Conservation (phyloP, 2,113 vertebrate genomes). For the Dicaeum eximium region DNA sequence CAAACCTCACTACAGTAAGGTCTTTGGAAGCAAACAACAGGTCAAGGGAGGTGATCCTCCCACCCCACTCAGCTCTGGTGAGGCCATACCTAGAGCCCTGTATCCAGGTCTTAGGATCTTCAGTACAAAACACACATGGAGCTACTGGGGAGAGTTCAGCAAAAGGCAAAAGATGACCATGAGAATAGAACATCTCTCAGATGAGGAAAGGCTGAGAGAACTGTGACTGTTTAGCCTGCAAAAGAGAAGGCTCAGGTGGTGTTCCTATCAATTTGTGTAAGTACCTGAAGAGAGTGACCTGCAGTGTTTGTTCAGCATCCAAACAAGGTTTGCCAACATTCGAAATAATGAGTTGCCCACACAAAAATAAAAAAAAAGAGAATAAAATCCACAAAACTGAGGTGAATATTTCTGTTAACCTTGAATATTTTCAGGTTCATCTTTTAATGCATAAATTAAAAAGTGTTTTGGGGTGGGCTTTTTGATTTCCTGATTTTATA, state of each 20-base stretch:
- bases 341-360: not conserved
- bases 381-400: not conserved
- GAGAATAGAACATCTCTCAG: not conserved
- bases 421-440: not conserved
- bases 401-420: not conserved
- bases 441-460: not conserved
- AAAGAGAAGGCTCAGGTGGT: not conserved
- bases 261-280: not conserved
- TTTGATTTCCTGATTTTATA: not conserved
- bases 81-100: not conserved
- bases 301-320: not conserved
- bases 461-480: rapidly evolving
- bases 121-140: not conserved
- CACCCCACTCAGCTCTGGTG: not conserved
- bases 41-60: not conserved
- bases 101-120: not conserved
- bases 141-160: not conserved
- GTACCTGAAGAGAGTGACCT: not conserved
- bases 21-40: not conserved
- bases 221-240: not conserved
- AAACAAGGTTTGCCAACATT: not conserved
- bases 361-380: not conserved
- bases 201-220: not conserved
- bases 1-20: not conserved
- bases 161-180: not conserved